Base-by-base conservation (phyloP, 2,113 vertebrate species). In the Crocuta crocuta region DNA sequence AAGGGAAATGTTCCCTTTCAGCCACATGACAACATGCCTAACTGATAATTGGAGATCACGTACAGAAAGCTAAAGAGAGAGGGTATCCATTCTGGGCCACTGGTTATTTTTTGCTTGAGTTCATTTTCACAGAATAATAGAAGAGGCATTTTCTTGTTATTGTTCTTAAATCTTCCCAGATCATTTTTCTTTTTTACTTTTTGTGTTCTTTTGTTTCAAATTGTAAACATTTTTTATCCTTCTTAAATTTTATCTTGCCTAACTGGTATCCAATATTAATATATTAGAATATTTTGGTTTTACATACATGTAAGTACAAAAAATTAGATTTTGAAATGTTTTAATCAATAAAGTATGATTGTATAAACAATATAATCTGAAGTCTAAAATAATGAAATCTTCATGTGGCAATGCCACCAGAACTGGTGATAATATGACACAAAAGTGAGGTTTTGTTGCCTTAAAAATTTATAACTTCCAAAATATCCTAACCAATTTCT, bases 401-500 rank as follows among this genome's bases (percentile, higher is more conserved):
- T 94, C 24, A 68, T 55, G 21, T 66, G 9, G 82, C 10, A 66
- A 61, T 13, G 13, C 31, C 23, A 43, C 39, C 74, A n/a, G 13
- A 84, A 1, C 68, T 87, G 13, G 12, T 91, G n/a, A 28, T 83
- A 63, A 83, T 58, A 79, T 12, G 65, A 89, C 28, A 9, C 15
- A 66, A 85, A 94, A 66, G 3, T 91, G 84, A 92, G 19, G 4
- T 82, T 85, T 91, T n/a, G 23, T 58, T 58, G 79, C 19, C 66
- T 81, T 94, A 28, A 86, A 97, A 95, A 83, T 74, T 0, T 89
- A 84, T 24, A 93, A 21, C 9, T 87, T 90, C 39, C 55, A 83
- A 91, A 95, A 78, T 80, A 90, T n/a, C 86, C 78, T 85, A 83
- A 28, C 21, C 33, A n/a, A 66, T 81, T 84, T 89, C 3, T n/a